Conservation (phyloP, 2,888 invertebrate species). For the Rhorus exstirpatorius region DNA sequence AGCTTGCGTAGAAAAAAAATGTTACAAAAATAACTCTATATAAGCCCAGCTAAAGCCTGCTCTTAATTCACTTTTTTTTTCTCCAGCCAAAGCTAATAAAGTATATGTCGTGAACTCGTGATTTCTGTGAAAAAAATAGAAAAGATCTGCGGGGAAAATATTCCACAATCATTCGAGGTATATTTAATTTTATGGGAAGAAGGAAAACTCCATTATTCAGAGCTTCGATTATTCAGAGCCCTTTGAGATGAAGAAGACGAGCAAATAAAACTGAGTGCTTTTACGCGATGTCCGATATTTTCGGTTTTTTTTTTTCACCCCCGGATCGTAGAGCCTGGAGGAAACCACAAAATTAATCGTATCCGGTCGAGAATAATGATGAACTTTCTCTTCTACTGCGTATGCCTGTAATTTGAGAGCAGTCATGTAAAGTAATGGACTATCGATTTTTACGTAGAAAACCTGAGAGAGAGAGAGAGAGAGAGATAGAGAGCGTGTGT, state of each 20-base stretch:
- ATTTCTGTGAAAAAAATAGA: neutral
- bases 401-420: conserved; percentile 10
- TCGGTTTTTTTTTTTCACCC: conserved; percentile 14
- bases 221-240: neutral
- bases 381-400: conserved; percentile 18
- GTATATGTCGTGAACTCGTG: neutral
- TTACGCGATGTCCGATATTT: conserved; percentile 34
- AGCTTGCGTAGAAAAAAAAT: no score
- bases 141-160: neutral
- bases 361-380: conserved; percentile 17
- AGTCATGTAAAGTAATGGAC: neutral
- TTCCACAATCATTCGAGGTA: neutral
- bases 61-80: neutral
- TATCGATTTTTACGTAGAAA: conserved; percentile 32
- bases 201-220: conserved; percentile 37
- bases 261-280: conserved; percentile 1
- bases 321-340: neutral
- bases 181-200: neutral
- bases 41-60: neutral
- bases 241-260: neutral
- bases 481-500: neutral
- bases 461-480: neutral
- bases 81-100: neutral
- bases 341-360: conserved; percentile 52
- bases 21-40: no score